Base-by-base conservation (phyloP, 2,797 vertebrate species). In the Petrocephalus schoutedeni region DNA sequence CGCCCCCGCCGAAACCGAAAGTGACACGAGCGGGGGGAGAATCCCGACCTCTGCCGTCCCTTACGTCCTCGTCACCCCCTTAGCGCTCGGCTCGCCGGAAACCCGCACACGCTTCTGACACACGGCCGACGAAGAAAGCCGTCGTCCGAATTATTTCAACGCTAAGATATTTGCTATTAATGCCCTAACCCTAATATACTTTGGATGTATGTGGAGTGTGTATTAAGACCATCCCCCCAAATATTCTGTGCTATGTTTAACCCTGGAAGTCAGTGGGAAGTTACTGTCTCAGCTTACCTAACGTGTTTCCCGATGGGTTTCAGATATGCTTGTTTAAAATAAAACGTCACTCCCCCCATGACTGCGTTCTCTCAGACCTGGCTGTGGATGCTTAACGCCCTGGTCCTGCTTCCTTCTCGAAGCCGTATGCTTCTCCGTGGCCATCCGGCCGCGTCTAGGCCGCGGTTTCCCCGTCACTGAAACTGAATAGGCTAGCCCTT, bases 381-480 rank as follows among this genome's bases (percentile, higher is more conserved):
- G 16, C 36, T 36, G 7, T 21, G 80, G 10, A 7, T n/a, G 57
- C 57, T 28, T 83, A 84, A 88, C 84, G 45, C 88, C 23, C 28
- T 6, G 36, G 84, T 67, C 21, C 86, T 51, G 84, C 32, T 82
- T 82, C 53, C 36, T n/a, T n/a, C n/a, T n/a, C n/a, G n/a, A n/a
- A n/a, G n/a, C n/a, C n/a, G n/a, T 88, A 86, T 80, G 87, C 82
- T 88, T 88, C 87, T 90, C 41, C 87, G 51, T 77, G 84, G 90
- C 87, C 86, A 85, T 90, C 89, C 89, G 56, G 88, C 85, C 87
- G 87, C 23, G 87, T 86, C 91, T 91, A 91, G 87, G 87, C 89
- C 91, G 91, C 85, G 91, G 91, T 92, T 92, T 92, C 92, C 91
- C 91, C 92, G 90, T 91, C 90, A 88, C 89, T 90, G 91, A 92